Percentiles rank a stretch among this genome's conserved stretches.
These are phyloP conservation scores for Hypselothyrea guttata DNA, from an alignment of 2,888 invertebrate genomes.

Conservation along the genomic window DNA sequence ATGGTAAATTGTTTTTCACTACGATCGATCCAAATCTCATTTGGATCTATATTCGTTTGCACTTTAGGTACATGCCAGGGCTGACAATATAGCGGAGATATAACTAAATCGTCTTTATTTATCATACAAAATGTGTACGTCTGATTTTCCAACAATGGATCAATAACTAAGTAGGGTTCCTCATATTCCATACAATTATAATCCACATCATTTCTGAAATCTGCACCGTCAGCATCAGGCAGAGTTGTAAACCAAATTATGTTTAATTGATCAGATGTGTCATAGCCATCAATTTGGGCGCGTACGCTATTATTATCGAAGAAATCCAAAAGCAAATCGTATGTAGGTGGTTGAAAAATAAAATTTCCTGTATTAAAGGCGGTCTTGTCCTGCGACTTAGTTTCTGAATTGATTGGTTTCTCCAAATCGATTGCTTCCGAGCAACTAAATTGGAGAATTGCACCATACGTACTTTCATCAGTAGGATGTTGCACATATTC, in stretches of 20 bases:
- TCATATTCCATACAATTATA: slow-evolving; percentile 71
- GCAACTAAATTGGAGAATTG: slow-evolving; percentile 41
- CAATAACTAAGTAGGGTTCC: slow-evolving; percentile 56
- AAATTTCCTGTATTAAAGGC: slow-evolving; percentile 17
- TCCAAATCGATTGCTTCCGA: slow-evolving; percentile 24
- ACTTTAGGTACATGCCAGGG: slow-evolving; percentile 69
- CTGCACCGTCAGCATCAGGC: slow-evolving; percentile 11
- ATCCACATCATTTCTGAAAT: slow-evolving; percentile 29
- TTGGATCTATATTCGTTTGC: fast-evolving
- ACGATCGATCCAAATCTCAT: slow-evolving; percentile 60
- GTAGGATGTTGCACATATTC: slow-evolving; percentile 6
- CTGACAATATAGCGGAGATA: slow-evolving; percentile 78
- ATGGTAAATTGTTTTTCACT: slow-evolving; percentile 73
- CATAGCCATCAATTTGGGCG: slow-evolving; percentile 52
- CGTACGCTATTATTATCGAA: slow-evolving; percentile 55
- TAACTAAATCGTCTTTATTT: slow-evolving; percentile 31
- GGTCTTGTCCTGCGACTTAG: not conserved
- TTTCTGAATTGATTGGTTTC: not conserved
- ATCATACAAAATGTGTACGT: slow-evolving; percentile 80
- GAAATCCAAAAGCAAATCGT: slow-evolving; percentile 65
- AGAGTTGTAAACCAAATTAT: slow-evolving; percentile 80
- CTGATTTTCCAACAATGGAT: slow-evolving; percentile 55
- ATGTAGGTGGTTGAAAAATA: slow-evolving; percentile 63
- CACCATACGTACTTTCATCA: not conserved
- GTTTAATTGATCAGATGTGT: slow-evolving; percentile 38